Evolutionary conservation across 2,888 invertebrate genomes (phyloP), one percentile per base, ranked within the genome.

Genomic region (Trichopria drosophilae): DNA sequence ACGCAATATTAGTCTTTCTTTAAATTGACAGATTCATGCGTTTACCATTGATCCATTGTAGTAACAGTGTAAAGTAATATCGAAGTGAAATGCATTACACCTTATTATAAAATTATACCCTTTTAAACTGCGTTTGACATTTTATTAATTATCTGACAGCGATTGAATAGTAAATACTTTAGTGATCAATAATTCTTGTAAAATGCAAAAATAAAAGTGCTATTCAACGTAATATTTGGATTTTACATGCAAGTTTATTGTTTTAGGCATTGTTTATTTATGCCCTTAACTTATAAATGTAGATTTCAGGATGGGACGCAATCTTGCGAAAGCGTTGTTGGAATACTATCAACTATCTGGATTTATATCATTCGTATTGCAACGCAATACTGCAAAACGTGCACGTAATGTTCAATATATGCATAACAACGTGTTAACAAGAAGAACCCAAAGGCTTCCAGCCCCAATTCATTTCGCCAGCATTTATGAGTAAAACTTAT

Each of bases 341-440:
- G 90, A 91, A 71, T 92, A 90, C 75, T 92, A 91, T 77, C 84
- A 85, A 63, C 81, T 85, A 51, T 84, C 82, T 22, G 89, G 88
- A 39, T 80, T 86, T 40, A 81, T 88, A 53, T 81, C 84, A 1
- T 69, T 66, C 20, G 70, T 70, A 48, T 64, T 75, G 46, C 68
- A 70, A 32, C 62, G 74, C 22, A 64, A 72, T 39, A 67, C 72
- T 3, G 53, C 61, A 32, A 66, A 65, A 4, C 64, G 70, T 19
- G 65, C 69, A 40, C 70, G 74, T 36, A n/a, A n/a, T n/a, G n/a
- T n/a, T n/a, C n/a, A n/a, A n/a, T n/a, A n/a, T n/a, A n/a, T n/a
- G n/a, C n/a, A n/a, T n/a, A n/a, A n/a, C n/a, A n/a, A n/a, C n/a
- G n/a, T n/a, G n/a, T n/a, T n/a, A n/a, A 64, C 72, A 51, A 66